These are phyloP conservation scores for Elysia chlorotica DNA, from an alignment of 1,140 invertebrate species.

Conservation along the genomic window DNA sequence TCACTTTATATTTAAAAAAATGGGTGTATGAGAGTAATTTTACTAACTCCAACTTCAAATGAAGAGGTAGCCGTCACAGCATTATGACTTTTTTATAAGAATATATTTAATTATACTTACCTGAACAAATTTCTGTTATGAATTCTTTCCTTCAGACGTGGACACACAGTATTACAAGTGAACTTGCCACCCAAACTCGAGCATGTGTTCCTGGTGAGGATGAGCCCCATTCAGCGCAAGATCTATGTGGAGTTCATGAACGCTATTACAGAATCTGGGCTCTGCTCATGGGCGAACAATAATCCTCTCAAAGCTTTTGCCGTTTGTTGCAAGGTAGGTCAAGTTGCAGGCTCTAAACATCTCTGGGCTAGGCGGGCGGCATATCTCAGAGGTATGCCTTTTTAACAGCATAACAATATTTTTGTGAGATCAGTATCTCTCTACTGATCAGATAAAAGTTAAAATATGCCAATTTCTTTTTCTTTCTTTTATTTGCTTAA, in stretches of 20 bases:
- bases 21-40: neutral
- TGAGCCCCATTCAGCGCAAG: constrained; percentile 83
- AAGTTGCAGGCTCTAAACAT: no score
- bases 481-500: no score
- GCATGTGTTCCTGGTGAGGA: constrained; percentile 86
- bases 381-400: no score
- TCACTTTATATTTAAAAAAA: neutral
- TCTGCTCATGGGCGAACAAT: constrained; percentile 67
- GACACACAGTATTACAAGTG: constrained; percentile 87
- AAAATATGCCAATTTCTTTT: no score
- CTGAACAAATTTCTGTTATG: neutral
- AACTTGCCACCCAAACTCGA: constrained; percentile 93
- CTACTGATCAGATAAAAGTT: no score
- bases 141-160: constrained; percentile 70
- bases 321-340: constrained; percentile 89
- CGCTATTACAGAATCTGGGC: constrained; percentile 37
- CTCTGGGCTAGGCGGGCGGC: no score
- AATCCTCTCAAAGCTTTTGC: constrained; percentile 98
- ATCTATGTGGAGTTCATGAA: constrained; percentile 72
- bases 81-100: no score
- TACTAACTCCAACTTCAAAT: no score
- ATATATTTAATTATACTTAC: no score
- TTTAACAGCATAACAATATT: no score
- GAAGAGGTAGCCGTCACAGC: no score
- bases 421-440: no score